Percentiles rank a stretch among this genome's conserved stretches.
Evolutionary conservation across 2,797 vertebrate genomes (phyloP).

Genomic region (Enteromius radiatus): DNA sequence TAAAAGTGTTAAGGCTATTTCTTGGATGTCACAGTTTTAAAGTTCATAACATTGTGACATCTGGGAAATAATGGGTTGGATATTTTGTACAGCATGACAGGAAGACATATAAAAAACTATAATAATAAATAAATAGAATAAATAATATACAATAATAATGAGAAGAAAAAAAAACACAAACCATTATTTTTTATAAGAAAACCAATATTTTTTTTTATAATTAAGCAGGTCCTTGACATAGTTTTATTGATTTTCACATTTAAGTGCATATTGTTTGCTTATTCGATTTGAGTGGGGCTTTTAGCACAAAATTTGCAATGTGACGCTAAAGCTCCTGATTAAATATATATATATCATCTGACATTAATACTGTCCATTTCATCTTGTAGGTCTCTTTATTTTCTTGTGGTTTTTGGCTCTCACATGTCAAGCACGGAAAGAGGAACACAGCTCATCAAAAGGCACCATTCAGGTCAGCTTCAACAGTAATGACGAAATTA

Average conservation of each 20-base stretch:
- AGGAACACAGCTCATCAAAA: conserved; percentile 42
- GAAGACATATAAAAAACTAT: too few species aligned
- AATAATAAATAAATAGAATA: too few species aligned
- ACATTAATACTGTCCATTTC: neutral
- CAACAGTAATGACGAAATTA: conserved; percentile 56
- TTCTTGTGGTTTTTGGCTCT: conserved; percentile 77
- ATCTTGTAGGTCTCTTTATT: conserved; percentile 70
- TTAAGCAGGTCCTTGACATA: too few species aligned
- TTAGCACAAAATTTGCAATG: neutral
- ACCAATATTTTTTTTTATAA: too few species aligned
- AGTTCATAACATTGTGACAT: too few species aligned
- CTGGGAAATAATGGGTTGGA: too few species aligned
- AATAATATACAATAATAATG: too few species aligned
- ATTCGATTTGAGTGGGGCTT: neutral
- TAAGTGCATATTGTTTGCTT: neutral
- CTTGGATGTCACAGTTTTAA: too few species aligned
- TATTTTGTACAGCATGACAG: too few species aligned
- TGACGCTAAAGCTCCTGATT: neutral
- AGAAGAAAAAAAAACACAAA: too few species aligned
- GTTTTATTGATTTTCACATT: neutral
- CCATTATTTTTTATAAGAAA: too few species aligned
- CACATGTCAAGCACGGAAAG: conserved; percentile 58
- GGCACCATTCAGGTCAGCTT: conserved; percentile 37
- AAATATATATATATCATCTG: neutral
- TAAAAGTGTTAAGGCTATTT: too few species aligned